These are phyloP conservation scores for Peromyscus californicus DNA, from an alignment of 2,113 vertebrate genomes.

Conservation along the genomic window DNA sequence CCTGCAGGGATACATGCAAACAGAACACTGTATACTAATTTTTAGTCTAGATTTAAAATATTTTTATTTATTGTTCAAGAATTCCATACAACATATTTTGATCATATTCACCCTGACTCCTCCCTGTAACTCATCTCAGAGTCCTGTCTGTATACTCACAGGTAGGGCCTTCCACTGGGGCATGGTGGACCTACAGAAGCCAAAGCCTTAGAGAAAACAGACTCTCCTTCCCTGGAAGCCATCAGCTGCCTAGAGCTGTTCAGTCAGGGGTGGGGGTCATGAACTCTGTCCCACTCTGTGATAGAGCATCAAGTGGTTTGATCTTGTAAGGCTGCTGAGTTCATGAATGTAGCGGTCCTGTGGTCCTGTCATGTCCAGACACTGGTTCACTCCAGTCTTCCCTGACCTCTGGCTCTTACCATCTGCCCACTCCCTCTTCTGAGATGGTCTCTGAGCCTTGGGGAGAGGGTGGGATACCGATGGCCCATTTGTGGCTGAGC, in stretches of 20 bases:
- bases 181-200: background rate
- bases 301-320: background rate
- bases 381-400: background rate
- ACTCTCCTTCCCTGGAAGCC: background rate
- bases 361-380: background rate
- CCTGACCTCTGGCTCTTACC: background rate
- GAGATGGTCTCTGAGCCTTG: background rate
- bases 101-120: background rate
- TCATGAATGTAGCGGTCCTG: background rate
- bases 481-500: no score
- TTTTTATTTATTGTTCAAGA: background rate
- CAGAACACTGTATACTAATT: no score
- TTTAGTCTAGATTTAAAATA: background rate
- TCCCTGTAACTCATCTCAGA: background rate
- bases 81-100: background rate
- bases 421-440: background rate
- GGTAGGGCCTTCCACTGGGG: background rate
- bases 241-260: background rate
- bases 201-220: background rate
- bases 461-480: background rate
- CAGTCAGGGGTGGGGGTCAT: background rate
- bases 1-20: no score
- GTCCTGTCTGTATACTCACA: background rate
- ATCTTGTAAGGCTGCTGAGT: background rate
- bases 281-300: background rate